phyloP scores from a whole-genome alignment of 1,140 invertebrate genomes.

The Arctopsyche grandis region DNA sequence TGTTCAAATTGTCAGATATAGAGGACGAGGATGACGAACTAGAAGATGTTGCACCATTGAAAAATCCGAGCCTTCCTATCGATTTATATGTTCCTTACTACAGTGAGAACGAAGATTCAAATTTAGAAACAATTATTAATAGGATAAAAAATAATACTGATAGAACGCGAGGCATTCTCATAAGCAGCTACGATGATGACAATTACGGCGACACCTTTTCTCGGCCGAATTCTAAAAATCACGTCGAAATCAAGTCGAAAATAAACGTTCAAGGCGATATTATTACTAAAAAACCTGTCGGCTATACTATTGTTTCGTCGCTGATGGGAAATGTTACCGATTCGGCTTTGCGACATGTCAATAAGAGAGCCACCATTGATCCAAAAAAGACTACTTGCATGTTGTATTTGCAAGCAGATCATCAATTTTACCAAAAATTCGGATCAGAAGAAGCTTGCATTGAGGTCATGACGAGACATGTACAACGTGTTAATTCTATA shows the following conservation, averaged over 20 bases:
- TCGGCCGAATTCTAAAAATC: constrained; percentile 71
- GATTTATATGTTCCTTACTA: constrained; percentile 72
- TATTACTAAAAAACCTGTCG: constrained; percentile 64
- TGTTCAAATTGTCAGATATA: constrained; percentile 34
- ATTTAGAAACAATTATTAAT: constrained; percentile 51
- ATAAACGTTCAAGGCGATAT: constrained; percentile 65
- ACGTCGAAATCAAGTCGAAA: constrained; percentile 70
- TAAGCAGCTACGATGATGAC: constrained; percentile 57
- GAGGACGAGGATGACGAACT: constrained; percentile 57
- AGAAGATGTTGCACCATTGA: constrained; percentile 64
- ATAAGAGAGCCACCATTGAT: constrained; percentile 80
- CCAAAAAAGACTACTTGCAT: constrained; percentile 86
- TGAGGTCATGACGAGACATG: constrained; percentile 93
- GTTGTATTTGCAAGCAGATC: constrained; percentile 94
- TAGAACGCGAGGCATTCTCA: constrained; percentile 55
- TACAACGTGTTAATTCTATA: constrained; percentile 92
- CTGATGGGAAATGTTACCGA: constrained; percentile 65
- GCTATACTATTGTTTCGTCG: constrained; percentile 60
- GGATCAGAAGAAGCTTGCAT: constrained; percentile 94
- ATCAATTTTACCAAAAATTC: constrained; percentile 92
- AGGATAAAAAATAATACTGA: constrained; percentile 61
- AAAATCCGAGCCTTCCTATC: constrained; percentile 70
- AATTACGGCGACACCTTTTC: constrained; percentile 65
- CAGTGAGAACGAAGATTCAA: constrained; percentile 66
- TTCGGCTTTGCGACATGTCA: constrained; percentile 70